Percentiles rank a stretch among this genome's conserved stretches.
phyloP scores from a whole-genome alignment of 2,797 vertebrate genomes.

The Chiroxiphia lanceolata region DNA sequence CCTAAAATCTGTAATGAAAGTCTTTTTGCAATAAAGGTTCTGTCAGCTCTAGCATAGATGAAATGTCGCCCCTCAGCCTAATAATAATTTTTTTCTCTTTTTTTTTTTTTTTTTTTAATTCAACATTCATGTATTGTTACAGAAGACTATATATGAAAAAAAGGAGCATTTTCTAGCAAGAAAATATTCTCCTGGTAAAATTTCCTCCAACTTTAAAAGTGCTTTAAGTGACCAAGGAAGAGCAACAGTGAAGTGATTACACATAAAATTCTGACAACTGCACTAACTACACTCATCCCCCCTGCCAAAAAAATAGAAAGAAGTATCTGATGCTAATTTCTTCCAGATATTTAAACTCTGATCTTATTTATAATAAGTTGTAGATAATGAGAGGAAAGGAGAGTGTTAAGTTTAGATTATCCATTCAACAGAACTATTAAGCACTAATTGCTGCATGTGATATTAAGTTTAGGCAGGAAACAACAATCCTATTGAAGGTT shows the following conservation, averaged over 20 bases:
- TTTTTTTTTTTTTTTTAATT: not conserved
- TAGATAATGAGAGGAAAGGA: not conserved
- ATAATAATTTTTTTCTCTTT: not conserved
- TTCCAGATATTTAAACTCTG: not conserved
- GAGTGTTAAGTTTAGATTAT: slow-evolving; percentile 16
- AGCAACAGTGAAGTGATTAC: not conserved
- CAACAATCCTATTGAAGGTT: not conserved
- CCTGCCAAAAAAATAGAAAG: fast-evolving
- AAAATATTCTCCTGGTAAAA: not conserved
- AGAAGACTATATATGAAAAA: not conserved
- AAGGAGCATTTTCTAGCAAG: not conserved
- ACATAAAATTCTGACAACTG: not conserved
- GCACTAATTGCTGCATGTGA: not conserved
- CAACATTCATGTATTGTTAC: not conserved
- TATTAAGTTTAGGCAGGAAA: slow-evolving; percentile 17
- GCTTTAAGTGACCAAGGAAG: not conserved
- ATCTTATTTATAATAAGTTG: not conserved
- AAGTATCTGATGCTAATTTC: not conserved
- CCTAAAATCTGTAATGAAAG: not conserved
- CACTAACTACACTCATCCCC: not conserved
- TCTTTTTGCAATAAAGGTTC: not conserved
- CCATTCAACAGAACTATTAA: not conserved
- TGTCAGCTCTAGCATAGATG: not conserved
- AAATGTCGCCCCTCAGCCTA: not conserved
- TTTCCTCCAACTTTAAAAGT: not conserved